Evolutionary conservation across 2,113 vertebrate genomes (phyloP).

Genomic region (Catharus fuscescens): DNA sequence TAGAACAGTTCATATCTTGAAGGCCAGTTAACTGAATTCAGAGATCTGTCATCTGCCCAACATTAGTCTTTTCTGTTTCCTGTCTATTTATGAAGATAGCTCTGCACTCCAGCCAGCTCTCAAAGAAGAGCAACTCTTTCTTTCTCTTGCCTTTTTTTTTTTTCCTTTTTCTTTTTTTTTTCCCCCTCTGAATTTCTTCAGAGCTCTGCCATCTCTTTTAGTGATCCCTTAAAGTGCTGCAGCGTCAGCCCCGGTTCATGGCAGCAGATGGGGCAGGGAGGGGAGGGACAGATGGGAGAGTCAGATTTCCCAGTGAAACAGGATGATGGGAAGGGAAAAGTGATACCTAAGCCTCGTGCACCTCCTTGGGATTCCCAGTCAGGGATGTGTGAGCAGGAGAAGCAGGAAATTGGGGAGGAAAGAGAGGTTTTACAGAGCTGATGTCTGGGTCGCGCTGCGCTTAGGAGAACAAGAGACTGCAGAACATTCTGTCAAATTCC

Average conservation of each 20-base stretch:
- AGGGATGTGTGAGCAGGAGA: not conserved
- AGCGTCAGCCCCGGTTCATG: not conserved
- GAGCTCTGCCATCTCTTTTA: not conserved
- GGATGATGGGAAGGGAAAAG: not conserved
- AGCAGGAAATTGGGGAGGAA: fast-evolving
- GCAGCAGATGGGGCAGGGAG: conserved; percentile 6
- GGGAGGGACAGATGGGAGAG: not conserved
- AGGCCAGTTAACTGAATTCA: conserved; percentile 87
- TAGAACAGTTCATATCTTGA: conserved; percentile 86
- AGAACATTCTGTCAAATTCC: fast-evolving
- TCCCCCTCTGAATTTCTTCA: not conserved
- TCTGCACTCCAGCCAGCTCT: conserved; percentile 71
- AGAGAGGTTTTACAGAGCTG: not conserved
- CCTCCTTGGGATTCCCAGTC: not conserved
- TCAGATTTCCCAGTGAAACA: not conserved
- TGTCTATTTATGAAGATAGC: conserved; percentile 80
- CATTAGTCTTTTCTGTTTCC: conserved; percentile 86
- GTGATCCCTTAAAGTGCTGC: not conserved
- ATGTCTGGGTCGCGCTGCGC: fast-evolving
- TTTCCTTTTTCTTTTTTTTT: fast-evolving
- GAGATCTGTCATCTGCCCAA: conserved; percentile 92
- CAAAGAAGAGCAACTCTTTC: conserved; percentile 54
- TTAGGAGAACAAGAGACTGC: fast-evolving
- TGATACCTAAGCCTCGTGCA: not conserved
- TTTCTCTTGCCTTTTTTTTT: not conserved